These are phyloP conservation scores for Mimas tiliae DNA, from an alignment of 2,888 invertebrate species.

Conservation along the genomic window DNA sequence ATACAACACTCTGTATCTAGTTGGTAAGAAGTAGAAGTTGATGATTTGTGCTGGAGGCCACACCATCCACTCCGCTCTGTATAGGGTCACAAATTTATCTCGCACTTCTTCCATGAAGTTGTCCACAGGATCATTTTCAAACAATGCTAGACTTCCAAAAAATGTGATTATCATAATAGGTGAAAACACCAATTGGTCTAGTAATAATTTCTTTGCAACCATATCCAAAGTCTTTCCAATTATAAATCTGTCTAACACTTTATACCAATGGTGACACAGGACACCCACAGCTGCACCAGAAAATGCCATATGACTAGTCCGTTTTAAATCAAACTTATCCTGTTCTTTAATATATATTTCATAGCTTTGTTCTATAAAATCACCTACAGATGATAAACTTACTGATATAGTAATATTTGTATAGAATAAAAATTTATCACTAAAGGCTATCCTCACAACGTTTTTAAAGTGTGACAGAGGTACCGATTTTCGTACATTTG, in stretches of 20 bases:
- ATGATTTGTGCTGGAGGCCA: constrained; percentile 98
- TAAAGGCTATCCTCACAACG: constrained; percentile 81
- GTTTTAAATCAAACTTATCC: constrained; percentile 83
- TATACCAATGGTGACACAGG: constrained; percentile 95
- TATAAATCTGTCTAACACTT: constrained; percentile 89
- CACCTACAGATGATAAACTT: constrained; percentile 91
- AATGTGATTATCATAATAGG: constrained; percentile 93
- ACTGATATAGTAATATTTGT: constrained; percentile 94
- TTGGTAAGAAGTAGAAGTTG: constrained; percentile 95
- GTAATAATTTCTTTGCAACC: constrained; percentile 91
- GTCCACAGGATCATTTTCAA: constrained; percentile 87
- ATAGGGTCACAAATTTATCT: constrained; percentile 90
- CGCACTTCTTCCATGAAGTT: constrained; percentile 89
- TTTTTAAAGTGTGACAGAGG: constrained; percentile 51
- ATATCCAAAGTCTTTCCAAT: constrained; percentile 89
- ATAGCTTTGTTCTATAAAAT: constrained; percentile 92
- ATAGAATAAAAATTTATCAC: constrained; percentile 88
- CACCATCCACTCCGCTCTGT: constrained; percentile 95
- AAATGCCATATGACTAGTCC: constrained; percentile 91
- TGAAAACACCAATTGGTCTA: constrained; percentile 95
- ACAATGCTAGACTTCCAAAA: constrained; percentile 90
- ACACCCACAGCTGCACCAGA: constrained; percentile 93
- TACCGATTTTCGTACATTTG: constrained; percentile 50
- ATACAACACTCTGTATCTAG: constrained; percentile 93
- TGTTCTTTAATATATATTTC: constrained; percentile 88